These are phyloP conservation scores for Tylochromis polylepis DNA, from an alignment of 2,113 vertebrate species.

Conservation along the genomic window DNA sequence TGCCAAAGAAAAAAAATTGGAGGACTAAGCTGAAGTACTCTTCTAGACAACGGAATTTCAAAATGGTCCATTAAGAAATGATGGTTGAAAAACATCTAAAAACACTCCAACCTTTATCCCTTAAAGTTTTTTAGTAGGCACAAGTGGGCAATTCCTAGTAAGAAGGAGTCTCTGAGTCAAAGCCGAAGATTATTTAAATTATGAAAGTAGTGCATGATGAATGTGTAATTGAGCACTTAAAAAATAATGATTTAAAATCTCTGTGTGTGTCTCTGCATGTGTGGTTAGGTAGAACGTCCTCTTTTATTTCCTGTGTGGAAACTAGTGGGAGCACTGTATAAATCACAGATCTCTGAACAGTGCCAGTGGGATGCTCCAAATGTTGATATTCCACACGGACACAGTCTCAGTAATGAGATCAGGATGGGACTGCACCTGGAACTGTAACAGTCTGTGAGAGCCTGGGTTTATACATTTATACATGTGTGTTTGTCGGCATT, in stretches of 20 bases:
- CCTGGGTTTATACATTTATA: background rate
- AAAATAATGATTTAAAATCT: background rate
- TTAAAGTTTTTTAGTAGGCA: background rate
- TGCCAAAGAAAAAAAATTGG: background rate
- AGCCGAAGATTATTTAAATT: background rate
- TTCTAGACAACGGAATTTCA: background rate
- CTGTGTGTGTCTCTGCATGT: background rate
- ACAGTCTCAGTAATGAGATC: conserved; percentile 64
- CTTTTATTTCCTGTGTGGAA: conserved; percentile 43
- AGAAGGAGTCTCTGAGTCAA: background rate
- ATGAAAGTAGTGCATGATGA: background rate
- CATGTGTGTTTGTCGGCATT: background rate
- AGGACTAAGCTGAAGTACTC: background rate
- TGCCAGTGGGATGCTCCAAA: conserved; percentile 50
- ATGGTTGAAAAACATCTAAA: background rate
- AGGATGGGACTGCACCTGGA: conserved; percentile 55
- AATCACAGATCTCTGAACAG: conserved; percentile 42
- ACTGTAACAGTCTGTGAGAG: background rate
- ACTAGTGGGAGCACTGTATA: conserved; percentile 1
- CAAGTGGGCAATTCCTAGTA: background rate
- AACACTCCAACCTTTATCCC: background rate
- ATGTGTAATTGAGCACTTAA: background rate
- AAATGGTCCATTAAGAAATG: background rate
- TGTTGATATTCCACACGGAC: conserved; percentile 60
- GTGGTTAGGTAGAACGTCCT: background rate